A percentile compares a stretch with the other conserved stretches of the same genome.
These are phyloP conservation scores for Antheraea assamensis DNA, from an alignment of 2,888 invertebrate genomes.

Conservation along the genomic window DNA sequence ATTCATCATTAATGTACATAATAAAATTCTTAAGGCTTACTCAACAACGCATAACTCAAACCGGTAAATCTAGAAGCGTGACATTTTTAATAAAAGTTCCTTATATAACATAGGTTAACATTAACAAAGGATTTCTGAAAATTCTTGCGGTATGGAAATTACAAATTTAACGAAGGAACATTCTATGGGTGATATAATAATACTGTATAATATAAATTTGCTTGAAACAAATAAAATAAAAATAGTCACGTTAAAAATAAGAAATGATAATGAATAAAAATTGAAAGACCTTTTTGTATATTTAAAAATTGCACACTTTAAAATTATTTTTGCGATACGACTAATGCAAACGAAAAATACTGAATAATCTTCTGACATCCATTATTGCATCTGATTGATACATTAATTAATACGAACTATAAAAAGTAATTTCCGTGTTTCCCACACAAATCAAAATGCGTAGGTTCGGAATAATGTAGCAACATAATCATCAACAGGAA, in stretches of 20 bases:
- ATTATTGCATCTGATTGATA: not conserved
- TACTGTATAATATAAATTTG: not conserved
- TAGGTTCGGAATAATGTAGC: conserved; percentile 40
- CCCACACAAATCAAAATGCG: conserved; percentile 42
- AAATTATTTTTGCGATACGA: not conserved
- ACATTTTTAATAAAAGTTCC: too few species aligned
- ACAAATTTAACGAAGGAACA: too few species aligned
- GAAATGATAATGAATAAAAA: not conserved
- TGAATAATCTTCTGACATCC: not conserved
- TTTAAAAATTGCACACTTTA: not conserved
- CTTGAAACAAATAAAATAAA: not conserved
- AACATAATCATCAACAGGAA: conserved; percentile 28
- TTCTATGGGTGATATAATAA: not conserved
- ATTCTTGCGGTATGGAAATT: too few species aligned
- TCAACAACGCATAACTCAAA: too few species aligned
- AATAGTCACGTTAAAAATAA: not conserved
- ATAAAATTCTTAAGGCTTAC: too few species aligned
- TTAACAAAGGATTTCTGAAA: too few species aligned
- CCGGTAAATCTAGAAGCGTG: too few species aligned
- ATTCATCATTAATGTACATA: too few species aligned
- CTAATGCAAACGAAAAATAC: not conserved
- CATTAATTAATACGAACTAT: not conserved
- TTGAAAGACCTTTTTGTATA: not conserved
- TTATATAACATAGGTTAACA: too few species aligned
- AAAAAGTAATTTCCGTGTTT: conserved; percentile 47